Base-by-base conservation (phyloP, 2,113 vertebrate genomes). In the Cinclus mexicanus region DNA sequence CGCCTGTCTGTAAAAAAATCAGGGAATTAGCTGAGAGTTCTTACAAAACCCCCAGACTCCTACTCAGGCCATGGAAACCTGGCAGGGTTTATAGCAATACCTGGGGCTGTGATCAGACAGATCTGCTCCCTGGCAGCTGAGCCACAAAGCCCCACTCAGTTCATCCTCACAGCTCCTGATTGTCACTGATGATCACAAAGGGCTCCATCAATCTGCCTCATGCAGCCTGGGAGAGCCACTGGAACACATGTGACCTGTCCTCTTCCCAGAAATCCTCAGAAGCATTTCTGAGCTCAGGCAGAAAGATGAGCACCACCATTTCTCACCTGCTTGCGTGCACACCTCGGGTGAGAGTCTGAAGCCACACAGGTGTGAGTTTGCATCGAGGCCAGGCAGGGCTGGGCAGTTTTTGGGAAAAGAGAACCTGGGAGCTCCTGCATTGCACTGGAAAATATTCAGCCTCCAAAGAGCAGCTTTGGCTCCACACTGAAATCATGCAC, bases 181-280 rank as follows among this genome's bases (percentile, higher is more conserved):
- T 95, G 92, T 88, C 93, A 86, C 75, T 86, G 89, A 56, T 7
- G 81, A 70, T 80, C 93, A 94, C 82, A 78, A 83, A 70, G 3
- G 4, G 68, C 82, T 81, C 71, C 71, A 93, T 93, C 94, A 86
- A 33, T 94, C 82, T 56, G 72, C 35, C 75, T 67, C 59, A 0
- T 0, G 47, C 70, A 86, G 80, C 82, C 90, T 80, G 84, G n/a
- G 35, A 94, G 75, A 70, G 59, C 83, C 69, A 12, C 75, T 19
- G 61, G 90, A 47, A 85, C 78, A 80, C 63, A 72, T 49, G 50
- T 1, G 55, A 70, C 70, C 90, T 64, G 57, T 86, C 82, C 57
- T 81, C 65, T 69, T n/a, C 67, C 55, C 70, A 65, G 77, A 37
- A 37, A 37, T 2, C 7, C 77, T 37, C 50, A 52, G 12, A 31